These are phyloP conservation scores for Andricus quercusramuli DNA, from an alignment of 2,888 invertebrate genomes.

Conservation along the genomic window DNA sequence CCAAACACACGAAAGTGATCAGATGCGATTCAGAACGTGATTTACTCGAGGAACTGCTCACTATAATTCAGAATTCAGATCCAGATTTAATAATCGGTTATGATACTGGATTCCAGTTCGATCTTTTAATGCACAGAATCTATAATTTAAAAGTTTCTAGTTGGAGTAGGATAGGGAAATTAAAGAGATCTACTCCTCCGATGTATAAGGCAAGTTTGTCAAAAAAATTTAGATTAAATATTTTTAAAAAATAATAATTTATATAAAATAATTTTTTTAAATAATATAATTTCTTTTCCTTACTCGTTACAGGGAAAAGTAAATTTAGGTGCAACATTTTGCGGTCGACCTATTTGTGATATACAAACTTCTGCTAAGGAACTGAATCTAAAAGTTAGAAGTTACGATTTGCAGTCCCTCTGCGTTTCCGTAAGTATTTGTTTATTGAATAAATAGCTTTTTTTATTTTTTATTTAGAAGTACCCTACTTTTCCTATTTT, in stretches of 20 bases:
- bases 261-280: no score
- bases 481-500: no score
- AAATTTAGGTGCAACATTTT: slow-evolving; percentile 73
- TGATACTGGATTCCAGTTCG: slow-evolving; percentile 94
- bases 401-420: slow-evolving; percentile 93
- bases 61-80: slow-evolving; percentile 91
- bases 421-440: slow-evolving; percentile 81
- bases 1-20: slow-evolving; percentile 86
- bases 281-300: slow-evolving; percentile 17
- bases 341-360: slow-evolving; percentile 94
- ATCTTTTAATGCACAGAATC: slow-evolving; percentile 93
- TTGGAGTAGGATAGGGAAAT: slow-evolving; percentile 94
- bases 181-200: slow-evolving; percentile 84
- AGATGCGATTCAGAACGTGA: slow-evolving; percentile 92
- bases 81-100: slow-evolving; percentile 97
- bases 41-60: slow-evolving; percentile 91
- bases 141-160: slow-evolving; percentile 87
- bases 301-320: slow-evolving; percentile 67
- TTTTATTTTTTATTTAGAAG: background rate
- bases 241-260: no score
- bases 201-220: slow-evolving; percentile 68
- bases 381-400: slow-evolving; percentile 90
- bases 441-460: background rate
- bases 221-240: background rate
- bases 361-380: slow-evolving; percentile 96